Base-by-base conservation (phyloP, 2,113 vertebrate species). In the zebrafish (Danio rerio) region DNA sequence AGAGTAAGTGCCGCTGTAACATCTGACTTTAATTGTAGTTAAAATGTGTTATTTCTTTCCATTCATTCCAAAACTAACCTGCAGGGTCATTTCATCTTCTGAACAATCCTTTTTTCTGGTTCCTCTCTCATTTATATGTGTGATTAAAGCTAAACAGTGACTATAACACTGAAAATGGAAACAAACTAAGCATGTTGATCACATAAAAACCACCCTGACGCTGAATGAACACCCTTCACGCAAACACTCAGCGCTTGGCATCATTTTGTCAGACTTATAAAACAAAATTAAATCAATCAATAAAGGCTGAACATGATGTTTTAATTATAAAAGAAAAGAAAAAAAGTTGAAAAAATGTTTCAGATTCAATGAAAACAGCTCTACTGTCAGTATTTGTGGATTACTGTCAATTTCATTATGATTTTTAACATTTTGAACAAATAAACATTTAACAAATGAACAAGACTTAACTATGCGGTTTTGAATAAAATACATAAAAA, bases 301-400 rank as follows among this genome's bases (percentile, higher is more conserved):
- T 12, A 69, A 69, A 69, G 66, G 66, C 66, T 69, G n/a, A 69
- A 69, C 16, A 68, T 68, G 65, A 68, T 18, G 42, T 68, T 49
- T 69, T 7, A 12, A 47, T 47, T 7, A 68, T 18, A 68, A 4
- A 7, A 49, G 12, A 47, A 1, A 47, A 68, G 45, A 7, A 49
- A 11, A 47, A 1, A 47, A 68, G 45, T n/a, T 1, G 45, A 68
- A 66, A 16, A 9, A n/a, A 68, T 68, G 9, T 69, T 69, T 69
- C 9, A 47, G 43, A 6, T 18, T 69, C n/a, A 69, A 20, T 69
- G 47, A 59, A 59, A 58, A 18, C 31, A 20, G n/a, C 56, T 20
- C n/a, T 10, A 20, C 5, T 59, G n/a, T 18, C 56, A 59, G 20
- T 16, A 10, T 59, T 59, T 59, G 56, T 59, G 16, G 16, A 18